Percentiles rank a stretch among this genome's conserved stretches.
Conservation (phyloP, 2,888 invertebrate species). For the Leucophora obtusa region DNA sequence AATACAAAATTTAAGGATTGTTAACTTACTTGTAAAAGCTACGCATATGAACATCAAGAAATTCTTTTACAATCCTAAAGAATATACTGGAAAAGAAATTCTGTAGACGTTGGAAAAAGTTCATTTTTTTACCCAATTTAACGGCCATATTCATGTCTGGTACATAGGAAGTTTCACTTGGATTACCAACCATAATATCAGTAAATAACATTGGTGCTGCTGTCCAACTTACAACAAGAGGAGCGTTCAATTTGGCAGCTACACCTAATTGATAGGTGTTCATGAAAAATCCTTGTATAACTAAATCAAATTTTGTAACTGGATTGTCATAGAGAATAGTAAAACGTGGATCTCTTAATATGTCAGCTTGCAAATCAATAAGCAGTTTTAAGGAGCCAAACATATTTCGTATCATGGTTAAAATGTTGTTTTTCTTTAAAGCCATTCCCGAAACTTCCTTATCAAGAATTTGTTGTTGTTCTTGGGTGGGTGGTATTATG, state of each 20-base stretch:
- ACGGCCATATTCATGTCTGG: conserved; percentile 68
- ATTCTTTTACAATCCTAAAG: conserved; percentile 19
- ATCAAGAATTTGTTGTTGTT: conserved; percentile 55
- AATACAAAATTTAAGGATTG: neutral
- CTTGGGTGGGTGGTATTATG: conserved; percentile 67
- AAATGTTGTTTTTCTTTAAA: conserved; percentile 65
- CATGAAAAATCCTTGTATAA: conserved; percentile 74
- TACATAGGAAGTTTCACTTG: conserved; percentile 69
- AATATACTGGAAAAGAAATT: conserved; percentile 65
- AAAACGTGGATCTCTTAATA: conserved; percentile 70
- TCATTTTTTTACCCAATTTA: conserved; percentile 64
- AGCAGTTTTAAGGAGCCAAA: conserved; percentile 66
- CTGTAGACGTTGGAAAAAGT: conserved; percentile 67
- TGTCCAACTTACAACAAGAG: conserved; percentile 70
- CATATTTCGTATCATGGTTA: conserved; percentile 56
- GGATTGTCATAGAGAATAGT: conserved; percentile 71
- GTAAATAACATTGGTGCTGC: conserved; percentile 66
- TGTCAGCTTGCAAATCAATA: conserved; percentile 70
- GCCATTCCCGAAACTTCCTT: conserved; percentile 65
- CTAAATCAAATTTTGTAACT: conserved; percentile 74
- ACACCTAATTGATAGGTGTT: conserved; percentile 72
- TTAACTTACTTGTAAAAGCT: conserved; percentile 69
- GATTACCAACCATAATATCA: conserved; percentile 71
- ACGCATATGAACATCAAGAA: conserved; percentile 41
- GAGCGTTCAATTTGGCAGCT: conserved; percentile 72